phyloP scores from a whole-genome alignment of 2,797 vertebrate genomes.

The Antrozous pallidus region DNA sequence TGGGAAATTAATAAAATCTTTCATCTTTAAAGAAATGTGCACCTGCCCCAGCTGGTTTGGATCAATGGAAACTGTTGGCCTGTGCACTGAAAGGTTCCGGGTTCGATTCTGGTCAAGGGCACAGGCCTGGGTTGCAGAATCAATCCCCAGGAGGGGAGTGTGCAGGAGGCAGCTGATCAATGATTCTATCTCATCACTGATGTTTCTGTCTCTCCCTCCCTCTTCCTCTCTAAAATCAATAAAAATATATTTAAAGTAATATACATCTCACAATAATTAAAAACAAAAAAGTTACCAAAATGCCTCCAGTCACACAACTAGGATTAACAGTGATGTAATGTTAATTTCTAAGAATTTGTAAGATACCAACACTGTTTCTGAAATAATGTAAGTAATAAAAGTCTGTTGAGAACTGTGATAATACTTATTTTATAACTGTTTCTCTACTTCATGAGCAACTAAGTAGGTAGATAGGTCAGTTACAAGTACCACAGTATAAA shows the following conservation, averaged over 20 bases:
- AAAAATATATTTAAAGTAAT: neutral
- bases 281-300: neutral
- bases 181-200: too few species aligned
- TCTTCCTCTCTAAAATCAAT: too few species aligned
- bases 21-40: neutral
- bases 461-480: neutral
- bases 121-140: too few species aligned
- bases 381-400: slow-evolving; percentile 18
- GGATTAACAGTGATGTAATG: neutral
- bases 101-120: too few species aligned
- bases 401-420: neutral
- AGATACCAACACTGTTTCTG: neutral
- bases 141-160: too few species aligned
- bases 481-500: neutral
- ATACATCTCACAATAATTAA: neutral
- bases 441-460: slow-evolving; percentile 25
- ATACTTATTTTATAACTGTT: slow-evolving; percentile 4
- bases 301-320: neutral
- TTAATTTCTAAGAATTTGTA: slow-evolving; percentile 1
- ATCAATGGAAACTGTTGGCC: too few species aligned
- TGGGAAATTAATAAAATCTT: neutral
- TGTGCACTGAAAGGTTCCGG: too few species aligned
- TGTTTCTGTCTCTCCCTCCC: too few species aligned
- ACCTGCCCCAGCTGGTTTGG: neutral
- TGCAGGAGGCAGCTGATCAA: too few species aligned